These are phyloP conservation scores for Strigamia transsilvanica DNA, from an alignment of 2,888 invertebrate species.

Conservation along the genomic window DNA sequence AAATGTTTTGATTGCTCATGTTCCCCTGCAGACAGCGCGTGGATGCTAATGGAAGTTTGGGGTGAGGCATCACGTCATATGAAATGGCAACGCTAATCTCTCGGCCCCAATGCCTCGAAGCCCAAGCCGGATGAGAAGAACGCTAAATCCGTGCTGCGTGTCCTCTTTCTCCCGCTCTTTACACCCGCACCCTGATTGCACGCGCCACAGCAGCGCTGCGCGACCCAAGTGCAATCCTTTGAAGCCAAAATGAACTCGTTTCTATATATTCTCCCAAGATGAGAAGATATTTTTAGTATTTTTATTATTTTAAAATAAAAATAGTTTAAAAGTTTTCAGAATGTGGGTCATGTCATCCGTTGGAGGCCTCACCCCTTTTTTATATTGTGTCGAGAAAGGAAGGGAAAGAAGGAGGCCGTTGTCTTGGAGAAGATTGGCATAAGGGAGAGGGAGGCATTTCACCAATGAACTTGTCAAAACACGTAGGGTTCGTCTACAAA, in stretches of 20 bases:
- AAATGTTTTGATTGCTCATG: constrained; percentile 46
- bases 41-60: constrained; percentile 35
- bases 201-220: neutral
- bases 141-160: constrained; percentile 43
- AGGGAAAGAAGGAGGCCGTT: constrained; percentile 31
- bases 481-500: constrained; percentile 45
- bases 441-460: constrained; percentile 46
- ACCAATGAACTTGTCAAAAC: constrained; percentile 46
- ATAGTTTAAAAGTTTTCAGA: neutral
- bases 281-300: neutral
- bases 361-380: constrained; percentile 38
- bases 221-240: constrained; percentile 25
- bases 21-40: constrained; percentile 32
- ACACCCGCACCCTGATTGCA: constrained; percentile 48
- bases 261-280: neutral
- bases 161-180: constrained; percentile 49
- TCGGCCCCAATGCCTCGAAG: constrained; percentile 35
- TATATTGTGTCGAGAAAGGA: neutral
- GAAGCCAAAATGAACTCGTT: neutral
- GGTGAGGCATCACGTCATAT: constrained; percentile 30
- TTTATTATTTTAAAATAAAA: neutral
- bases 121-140: constrained; percentile 38
- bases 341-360: neutral
- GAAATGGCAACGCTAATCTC: constrained; percentile 41
- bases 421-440: constrained; percentile 40